Evolutionary conservation across 1,140 invertebrate species (phyloP), one percentile per base, ranked within the genome.

Genomic region (Bombus superbus): DNA sequence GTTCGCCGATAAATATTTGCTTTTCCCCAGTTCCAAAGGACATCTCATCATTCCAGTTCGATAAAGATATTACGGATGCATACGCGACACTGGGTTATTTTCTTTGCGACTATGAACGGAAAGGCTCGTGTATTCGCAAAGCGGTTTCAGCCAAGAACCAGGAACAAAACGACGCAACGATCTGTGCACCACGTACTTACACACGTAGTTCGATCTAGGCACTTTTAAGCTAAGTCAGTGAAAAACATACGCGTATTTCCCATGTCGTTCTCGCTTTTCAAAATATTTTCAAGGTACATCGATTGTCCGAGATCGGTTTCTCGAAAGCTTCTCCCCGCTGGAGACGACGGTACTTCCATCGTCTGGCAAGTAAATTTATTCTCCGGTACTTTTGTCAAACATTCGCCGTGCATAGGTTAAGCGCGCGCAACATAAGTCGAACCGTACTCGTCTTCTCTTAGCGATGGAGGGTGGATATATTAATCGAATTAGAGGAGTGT

Each of bases 11-110:
- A 81, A 71, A 57, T 40, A 57, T 74, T 75, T 75, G 25, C 42
- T 2, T 22, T 9, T 5, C 35, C 2, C 9, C 6, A 13, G 28
- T 28, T 38, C 32, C 38, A 6, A 9, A 25, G 28, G 68, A 3
- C 35, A 35, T 64, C 35, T 71, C 79, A 35, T 72, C 80, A 35
- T 73, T 62, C 40, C 57, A 35, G 28, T 71, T 73, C 72, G 71
- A 64, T 53, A 42, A 82, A 75, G 25, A 75, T 64, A 81, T 62
- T 74, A 73, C 69, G 69, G 62, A 74, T 62, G 71, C 53, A 80
- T 72, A 81, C 68, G 64, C 47, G 64, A 57, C 57, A 73, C 71
- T 75, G 78, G 83, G 76, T 88, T 88, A 88, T 84, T 88, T 66
- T 73, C 74, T 57, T 88, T 80, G 80, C 64, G 22, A 47, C n/a